Evolutionary conservation across 1,140 invertebrate genomes (phyloP), one percentile per base, ranked within the genome.

Genomic region (Nixonia krombeini): DNA sequence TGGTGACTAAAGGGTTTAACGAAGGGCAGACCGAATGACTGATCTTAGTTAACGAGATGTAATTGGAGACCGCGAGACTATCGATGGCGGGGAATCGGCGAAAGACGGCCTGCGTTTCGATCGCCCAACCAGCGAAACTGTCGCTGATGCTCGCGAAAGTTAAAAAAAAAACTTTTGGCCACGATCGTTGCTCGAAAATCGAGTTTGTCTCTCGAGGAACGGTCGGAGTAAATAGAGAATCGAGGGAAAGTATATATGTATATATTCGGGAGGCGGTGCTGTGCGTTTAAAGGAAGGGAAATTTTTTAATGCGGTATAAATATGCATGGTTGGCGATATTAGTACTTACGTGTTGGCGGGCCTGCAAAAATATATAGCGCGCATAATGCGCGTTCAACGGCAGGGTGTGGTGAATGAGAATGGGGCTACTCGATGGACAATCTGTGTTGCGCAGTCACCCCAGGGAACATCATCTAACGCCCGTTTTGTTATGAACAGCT

Each of bases 281-380:
- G 79, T 80, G 80, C 81, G 81, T 83, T 83, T 81, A 81, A 81
- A 82, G 80, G 80, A 70, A 81, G 76, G 76, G 75, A 75, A 79
- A 81, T 81, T 83, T 84, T 72, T 84, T 84, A 85, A 85, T 85
- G 83, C 68, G 75, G 77, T 83, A 85, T 85, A 83, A 85, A 85
- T 85, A 85, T 85, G 82, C 80, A 85, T 85, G 79, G 82, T 69
- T 71, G 70, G 69, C 67, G 79, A 82, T 83, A 85, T 85, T 84
- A 83, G 83, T 82, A 81, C 79, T 82, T 83, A 83, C 76, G 75
- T 78, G 73, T 77, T 71, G 73, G 38, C 63, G 61, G 41, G 37
- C 26, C 51, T 35, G 47, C 66, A 73, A 79, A 75, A 75, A 83
- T 81, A 78, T 79, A 82, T 81, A 75, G 71, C 73, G 59, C 72